These are phyloP conservation scores for Malthinus flaveolus DNA, from an alignment of 2,888 invertebrate genomes.

Conservation along the genomic window DNA sequence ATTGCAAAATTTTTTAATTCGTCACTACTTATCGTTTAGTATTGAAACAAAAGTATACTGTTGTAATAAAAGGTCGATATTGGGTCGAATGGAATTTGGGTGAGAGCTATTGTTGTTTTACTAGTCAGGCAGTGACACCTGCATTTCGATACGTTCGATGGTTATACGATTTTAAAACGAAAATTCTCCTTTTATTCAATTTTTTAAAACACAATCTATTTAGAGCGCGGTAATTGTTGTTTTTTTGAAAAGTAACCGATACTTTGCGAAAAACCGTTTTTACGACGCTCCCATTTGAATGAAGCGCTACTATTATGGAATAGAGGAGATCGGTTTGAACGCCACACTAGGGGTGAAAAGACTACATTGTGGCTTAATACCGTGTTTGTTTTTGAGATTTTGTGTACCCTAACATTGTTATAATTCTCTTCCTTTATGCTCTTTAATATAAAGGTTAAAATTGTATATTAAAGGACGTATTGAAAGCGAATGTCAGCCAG, in stretches of 20 bases:
- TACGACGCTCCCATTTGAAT: not conserved
- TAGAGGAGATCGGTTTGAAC: not conserved
- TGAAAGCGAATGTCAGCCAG: slow-evolving; percentile 38
- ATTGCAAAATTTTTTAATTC: too few species aligned
- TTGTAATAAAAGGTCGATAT: not conserved
- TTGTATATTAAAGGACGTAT: slow-evolving; percentile 11
- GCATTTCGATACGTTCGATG: not conserved
- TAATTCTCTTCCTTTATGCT: slow-evolving; percentile 21
- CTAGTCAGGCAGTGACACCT: not conserved
- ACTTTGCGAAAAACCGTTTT: not conserved
- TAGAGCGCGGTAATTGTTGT: not conserved
- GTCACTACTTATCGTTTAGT: too few species aligned
- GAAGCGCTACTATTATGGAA: not conserved
- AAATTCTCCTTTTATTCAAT: not conserved
- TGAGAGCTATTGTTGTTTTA: slow-evolving; percentile 1
- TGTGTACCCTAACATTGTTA: slow-evolving; percentile 44
- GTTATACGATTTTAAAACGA: too few species aligned
- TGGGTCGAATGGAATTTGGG: not conserved
- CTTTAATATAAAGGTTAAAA: slow-evolving; percentile 25
- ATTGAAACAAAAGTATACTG: too few species aligned
- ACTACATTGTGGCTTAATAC: slow-evolving; percentile 45
- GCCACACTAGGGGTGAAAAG: slow-evolving; percentile 36
- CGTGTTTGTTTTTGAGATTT: slow-evolving; percentile 52
- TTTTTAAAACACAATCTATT: not conserved
- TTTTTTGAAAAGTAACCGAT: not conserved